A percentile compares a stretch with the other conserved stretches of the same genome.
phyloP scores from a whole-genome alignment of 30 jellyfish, hydroid and myxozoan genomes.

The Aurelia sp. region DNA sequence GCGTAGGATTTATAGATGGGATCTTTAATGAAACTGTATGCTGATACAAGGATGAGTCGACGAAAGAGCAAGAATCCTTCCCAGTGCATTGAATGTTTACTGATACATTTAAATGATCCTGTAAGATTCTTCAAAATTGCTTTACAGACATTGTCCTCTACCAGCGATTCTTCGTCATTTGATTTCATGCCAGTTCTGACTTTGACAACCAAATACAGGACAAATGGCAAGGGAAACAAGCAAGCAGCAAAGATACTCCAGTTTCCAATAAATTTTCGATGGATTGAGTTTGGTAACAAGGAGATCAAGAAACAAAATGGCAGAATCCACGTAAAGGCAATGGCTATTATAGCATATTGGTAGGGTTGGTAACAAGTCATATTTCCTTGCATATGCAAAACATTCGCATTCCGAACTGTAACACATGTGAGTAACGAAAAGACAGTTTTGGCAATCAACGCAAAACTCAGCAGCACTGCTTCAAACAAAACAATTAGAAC shows the following conservation, averaged over 20 bases:
- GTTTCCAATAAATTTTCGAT: not conserved
- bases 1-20: no score
- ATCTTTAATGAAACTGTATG: no score
- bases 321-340: not conserved
- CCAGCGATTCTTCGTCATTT: no score
- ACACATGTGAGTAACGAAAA: constrained; percentile 22
- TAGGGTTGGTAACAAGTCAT: not conserved
- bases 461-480: constrained; percentile 14
- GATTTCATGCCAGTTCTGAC: no score
- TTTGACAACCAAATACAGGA: not conserved
- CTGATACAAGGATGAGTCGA: no score
- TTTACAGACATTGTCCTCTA: no score
- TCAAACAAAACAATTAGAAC: constrained; percentile 13
- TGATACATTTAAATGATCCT: no score
- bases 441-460: not conserved
- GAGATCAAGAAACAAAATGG: constrained; percentile 14
- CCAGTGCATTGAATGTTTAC: no score
- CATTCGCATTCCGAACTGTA: not conserved
- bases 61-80: no score
- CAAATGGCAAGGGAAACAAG: constrained; percentile 13
- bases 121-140: no score
- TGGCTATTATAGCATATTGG: constrained; percentile 15
- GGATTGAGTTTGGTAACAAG: not conserved
- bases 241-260: constrained; percentile 1
- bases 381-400: constrained; percentile 25